Percentiles rank a stretch among this genome's conserved stretches.
phyloP scores from a whole-genome alignment of 2,888 invertebrate genomes.

The Nudaria mundana region DNA sequence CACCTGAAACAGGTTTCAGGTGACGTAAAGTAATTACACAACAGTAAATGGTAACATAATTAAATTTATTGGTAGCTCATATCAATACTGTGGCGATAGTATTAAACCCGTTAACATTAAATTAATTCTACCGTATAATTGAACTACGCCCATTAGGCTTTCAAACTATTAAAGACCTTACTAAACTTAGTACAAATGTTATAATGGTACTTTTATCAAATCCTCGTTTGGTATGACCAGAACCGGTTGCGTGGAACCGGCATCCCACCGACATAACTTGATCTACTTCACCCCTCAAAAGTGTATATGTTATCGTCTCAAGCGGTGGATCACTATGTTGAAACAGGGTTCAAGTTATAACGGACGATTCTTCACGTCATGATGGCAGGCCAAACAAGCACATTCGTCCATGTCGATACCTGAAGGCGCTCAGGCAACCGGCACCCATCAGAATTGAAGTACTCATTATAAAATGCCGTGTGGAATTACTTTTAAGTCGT shows the following conservation, averaged over 20 bases:
- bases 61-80: too few relatives aligned
- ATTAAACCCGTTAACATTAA: slow-evolving; percentile 19
- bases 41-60: too few relatives aligned
- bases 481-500: slow-evolving; percentile 31
- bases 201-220: slow-evolving; percentile 58
- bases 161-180: slow-evolving; percentile 21
- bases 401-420: slow-evolving; percentile 27
- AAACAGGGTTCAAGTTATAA: slow-evolving; percentile 20
- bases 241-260: slow-evolving; percentile 64
- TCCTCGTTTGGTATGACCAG: slow-evolving; percentile 50
- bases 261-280: slow-evolving; percentile 35
- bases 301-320: slow-evolving; percentile 2
- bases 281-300: slow-evolving; percentile 24
- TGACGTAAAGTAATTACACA: too few relatives aligned
- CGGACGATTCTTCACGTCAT: slow-evolving; percentile 30
- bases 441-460: slow-evolving; percentile 27
- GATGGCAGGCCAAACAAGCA: slow-evolving; percentile 29
- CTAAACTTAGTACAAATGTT: slow-evolving; percentile 45
- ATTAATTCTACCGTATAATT: slow-evolving; percentile 6
- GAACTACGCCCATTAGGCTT: background rate
- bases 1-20: too few relatives aligned
- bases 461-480: slow-evolving; percentile 21
- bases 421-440: slow-evolving; percentile 23
- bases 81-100: too few relatives aligned
- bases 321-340: slow-evolving; percentile 8